Percentiles rank a stretch among this genome's conserved stretches.
These are phyloP conservation scores for Bombus consobrinus DNA, from an alignment of 1,140 invertebrate species.

Conservation along the genomic window DNA sequence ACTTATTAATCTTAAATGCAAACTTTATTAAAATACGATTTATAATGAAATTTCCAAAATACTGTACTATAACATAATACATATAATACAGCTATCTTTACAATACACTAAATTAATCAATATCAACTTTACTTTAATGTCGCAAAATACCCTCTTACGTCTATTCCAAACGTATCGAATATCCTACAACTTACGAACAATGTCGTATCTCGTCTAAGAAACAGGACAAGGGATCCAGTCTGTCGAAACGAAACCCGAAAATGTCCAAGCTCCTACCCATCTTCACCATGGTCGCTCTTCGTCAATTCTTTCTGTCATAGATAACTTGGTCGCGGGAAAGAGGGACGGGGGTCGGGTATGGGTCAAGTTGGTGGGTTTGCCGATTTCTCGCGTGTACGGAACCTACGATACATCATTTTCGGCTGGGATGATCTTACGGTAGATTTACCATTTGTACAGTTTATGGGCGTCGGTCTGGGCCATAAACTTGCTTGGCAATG, in stretches of 20 bases:
- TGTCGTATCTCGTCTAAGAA: neutral
- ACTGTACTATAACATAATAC: too few species aligned
- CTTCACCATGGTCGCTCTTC: neutral
- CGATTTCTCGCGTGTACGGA: conserved; percentile 63
- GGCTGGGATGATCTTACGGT: conserved; percentile 83
- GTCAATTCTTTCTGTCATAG: conserved; percentile 19
- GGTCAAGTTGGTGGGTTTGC: conserved; percentile 54
- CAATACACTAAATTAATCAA: too few species aligned
- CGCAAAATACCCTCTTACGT: too few species aligned
- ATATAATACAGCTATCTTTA: too few species aligned
- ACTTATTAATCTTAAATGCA: too few species aligned
- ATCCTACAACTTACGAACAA: too few species aligned
- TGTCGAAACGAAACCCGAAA: too few species aligned
- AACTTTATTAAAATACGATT: too few species aligned
- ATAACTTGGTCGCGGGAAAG: neutral
- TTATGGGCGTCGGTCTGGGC: conserved; percentile 82
- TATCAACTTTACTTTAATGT: too few species aligned
- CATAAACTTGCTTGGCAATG: conserved; percentile 83
- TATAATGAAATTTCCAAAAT: too few species aligned
- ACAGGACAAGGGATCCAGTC: neutral
- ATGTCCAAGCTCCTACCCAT: neutral
- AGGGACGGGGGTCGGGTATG: neutral
- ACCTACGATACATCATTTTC: conserved; percentile 83
- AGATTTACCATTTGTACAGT: conserved; percentile 83
- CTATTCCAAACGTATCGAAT: too few species aligned